Base-by-base conservation (phyloP, 2,888 invertebrate species). In the Falcaria lacertinaria region DNA sequence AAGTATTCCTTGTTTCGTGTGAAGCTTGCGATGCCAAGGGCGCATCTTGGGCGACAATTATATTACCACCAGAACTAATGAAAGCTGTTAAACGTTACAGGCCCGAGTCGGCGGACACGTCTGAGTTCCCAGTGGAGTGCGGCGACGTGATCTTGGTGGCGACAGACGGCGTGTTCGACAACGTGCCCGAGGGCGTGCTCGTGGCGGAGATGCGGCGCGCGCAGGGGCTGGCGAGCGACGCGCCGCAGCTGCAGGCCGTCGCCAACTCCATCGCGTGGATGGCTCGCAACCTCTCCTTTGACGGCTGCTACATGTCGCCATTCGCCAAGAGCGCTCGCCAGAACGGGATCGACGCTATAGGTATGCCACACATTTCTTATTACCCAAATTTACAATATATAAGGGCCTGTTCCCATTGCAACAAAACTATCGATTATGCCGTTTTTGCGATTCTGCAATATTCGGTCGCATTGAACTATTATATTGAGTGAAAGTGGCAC, bases 141-240 rank as follows among this genome's bases (percentile, higher is more conserved):
- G 98, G 98, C 40, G 98, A 98, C 84, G 96, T 97, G 41, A 96
- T 98, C 68, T 91, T 98, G 33, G 93, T 98, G 42, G 99, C 98
- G 16, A 99, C 99, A 0, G 99, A 99, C 86, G 99, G 99, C 42
- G 96, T 99, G 43, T 99, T 99, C 89, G 99, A 99, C 89, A 99
- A 99, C 89, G 94, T 99, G 64, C 97, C 98, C 48, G 97, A 97
- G 68, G 94, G 94, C 56, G 91, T 98, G 75, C 92, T 99, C 67
- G 91, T 98, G 59, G 94, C 95, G 39, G 96, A 97, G 84, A 91
- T 98, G 84, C 89, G 92, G 58, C 92, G 94, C 79, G 93, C 93
- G 47, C 71, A 73, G 45, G 68, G 59, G 1, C 52, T 69, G 14
- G 71, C 69, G 1, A 77, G 74, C 16, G 95, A 95, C 82, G 92